These are phyloP conservation scores for Pseudocheirus occidentalis DNA, from an alignment of 2,797 vertebrate genomes.

Conservation along the genomic window DNA sequence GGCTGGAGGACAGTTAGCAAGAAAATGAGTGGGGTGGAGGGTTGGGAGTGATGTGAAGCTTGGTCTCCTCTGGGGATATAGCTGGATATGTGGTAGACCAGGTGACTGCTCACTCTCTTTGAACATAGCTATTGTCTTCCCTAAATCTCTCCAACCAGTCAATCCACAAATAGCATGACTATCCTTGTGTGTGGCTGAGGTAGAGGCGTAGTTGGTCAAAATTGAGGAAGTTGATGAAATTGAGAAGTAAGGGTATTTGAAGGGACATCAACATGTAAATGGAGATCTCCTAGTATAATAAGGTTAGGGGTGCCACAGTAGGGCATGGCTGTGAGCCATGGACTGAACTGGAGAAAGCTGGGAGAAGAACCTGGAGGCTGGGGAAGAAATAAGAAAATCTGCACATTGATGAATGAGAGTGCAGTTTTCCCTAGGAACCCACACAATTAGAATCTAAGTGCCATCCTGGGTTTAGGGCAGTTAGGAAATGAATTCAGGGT, in stretches of 20 bases:
- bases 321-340: no score
- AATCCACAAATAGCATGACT: not conserved
- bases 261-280: no score
- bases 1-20: not conserved
- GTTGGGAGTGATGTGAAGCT: not conserved
- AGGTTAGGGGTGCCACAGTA: no score
- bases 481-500: not conserved
- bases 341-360: not conserved
- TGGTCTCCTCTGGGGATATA: not conserved
- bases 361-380: not conserved
- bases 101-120: no score
- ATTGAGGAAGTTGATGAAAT: not conserved
- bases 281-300: no score
- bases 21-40: not conserved
- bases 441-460: no score
- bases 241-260: not conserved
- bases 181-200: not conserved
- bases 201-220: not conserved
- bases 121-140: not conserved
- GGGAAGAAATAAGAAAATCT: no score
- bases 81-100: not conserved
- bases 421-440: no score
- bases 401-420: no score
- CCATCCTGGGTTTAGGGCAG: not conserved
- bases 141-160: not conserved